Evolutionary conservation across 35 echinoderm and acorn worm species (phyloP).

Genomic region (Amphiura filiformis): DNA sequence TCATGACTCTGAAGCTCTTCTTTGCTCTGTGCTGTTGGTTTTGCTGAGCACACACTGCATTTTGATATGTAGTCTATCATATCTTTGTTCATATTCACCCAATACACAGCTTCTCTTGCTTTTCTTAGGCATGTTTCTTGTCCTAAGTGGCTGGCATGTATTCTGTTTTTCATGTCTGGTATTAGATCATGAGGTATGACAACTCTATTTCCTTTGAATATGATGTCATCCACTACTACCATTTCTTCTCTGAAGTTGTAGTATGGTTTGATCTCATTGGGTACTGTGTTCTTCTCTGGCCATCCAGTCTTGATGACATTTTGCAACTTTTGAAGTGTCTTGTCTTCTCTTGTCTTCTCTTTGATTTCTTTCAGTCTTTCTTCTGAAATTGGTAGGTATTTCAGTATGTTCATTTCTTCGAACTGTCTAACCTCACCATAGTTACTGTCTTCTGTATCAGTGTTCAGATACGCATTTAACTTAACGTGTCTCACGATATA

Average conservation of each 20-base stretch:
- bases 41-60: not conserved
- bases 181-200: too few relatives aligned
- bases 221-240: not conserved
- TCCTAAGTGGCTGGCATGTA: not conserved
- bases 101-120: not conserved
- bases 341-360: not conserved
- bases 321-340: not conserved
- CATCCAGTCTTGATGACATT: not conserved
- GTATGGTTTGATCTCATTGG: not conserved
- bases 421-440: not conserved
- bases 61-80: not conserved
- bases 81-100: not conserved
- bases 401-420: not conserved
- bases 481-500: slow-evolving; percentile 48
- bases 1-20: not conserved
- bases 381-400: not conserved
- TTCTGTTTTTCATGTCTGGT: not conserved
- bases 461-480: not conserved
- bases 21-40: not conserved
- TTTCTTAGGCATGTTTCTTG: not conserved
- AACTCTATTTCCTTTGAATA: too few relatives aligned
- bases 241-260: not conserved
- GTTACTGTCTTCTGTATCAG: not conserved
- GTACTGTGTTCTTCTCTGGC: not conserved
- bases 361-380: not conserved